phyloP scores from a whole-genome alignment of 2,888 invertebrate genomes.

The Lordiphosa andalusiaca region DNA sequence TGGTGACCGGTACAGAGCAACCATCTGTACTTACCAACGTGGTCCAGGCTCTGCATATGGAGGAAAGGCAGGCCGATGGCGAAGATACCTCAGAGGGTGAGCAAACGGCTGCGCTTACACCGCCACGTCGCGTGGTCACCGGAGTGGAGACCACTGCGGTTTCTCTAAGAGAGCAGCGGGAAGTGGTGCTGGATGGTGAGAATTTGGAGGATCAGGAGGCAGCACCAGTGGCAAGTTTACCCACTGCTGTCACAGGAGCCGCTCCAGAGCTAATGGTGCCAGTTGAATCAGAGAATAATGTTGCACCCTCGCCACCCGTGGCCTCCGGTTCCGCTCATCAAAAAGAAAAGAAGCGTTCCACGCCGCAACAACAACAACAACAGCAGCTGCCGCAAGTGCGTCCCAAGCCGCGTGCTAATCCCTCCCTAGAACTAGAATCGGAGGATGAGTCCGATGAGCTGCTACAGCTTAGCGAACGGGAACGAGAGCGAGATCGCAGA shows the following conservation, averaged over 20 bases:
- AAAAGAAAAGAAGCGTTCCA: constrained; percentile 35
- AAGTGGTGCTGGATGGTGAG: constrained; percentile 83
- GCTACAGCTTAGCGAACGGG: constrained; percentile 52
- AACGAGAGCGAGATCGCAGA: constrained; percentile 80
- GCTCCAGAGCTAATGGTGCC: background rate
- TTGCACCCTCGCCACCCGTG: constrained; percentile 17
- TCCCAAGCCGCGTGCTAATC: constrained; percentile 31
- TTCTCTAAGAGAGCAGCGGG: constrained; percentile 80
- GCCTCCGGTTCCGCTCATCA: constrained; percentile 35
- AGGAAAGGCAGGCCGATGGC: constrained; percentile 80
- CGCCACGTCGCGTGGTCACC: constrained; percentile 81
- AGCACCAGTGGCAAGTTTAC: background rate
- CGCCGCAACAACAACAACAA: constrained; percentile 8
- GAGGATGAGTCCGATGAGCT: constrained; percentile 75
- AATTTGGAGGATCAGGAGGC: constrained; percentile 80
- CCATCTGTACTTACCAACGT: constrained; percentile 80
- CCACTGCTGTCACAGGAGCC: constrained; percentile 27
- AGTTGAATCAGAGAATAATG: background rate
- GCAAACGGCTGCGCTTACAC: constrained; percentile 19
- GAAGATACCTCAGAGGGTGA: constrained; percentile 78
- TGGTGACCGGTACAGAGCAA: constrained; percentile 80
- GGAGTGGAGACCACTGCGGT: constrained; percentile 81
- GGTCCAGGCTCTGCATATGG: constrained; percentile 77
- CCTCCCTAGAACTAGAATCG: constrained; percentile 66
- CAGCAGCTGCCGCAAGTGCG: constrained; percentile 26